These are phyloP conservation scores for Rhynchomys soricoides DNA, from an alignment of 2,113 vertebrate genomes.

Conservation along the genomic window DNA sequence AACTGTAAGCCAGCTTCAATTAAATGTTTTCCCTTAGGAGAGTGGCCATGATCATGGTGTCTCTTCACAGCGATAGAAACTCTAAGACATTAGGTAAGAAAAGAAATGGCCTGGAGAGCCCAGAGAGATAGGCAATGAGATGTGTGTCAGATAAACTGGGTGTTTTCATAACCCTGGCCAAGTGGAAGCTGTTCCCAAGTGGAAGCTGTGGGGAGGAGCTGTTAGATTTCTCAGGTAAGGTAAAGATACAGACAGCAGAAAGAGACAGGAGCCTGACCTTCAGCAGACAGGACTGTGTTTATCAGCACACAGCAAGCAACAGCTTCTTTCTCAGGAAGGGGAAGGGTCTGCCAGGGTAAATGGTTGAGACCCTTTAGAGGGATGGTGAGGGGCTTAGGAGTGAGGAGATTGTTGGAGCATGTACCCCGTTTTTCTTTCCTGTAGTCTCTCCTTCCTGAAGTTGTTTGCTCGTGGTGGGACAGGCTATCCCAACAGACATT, in stretches of 20 bases:
- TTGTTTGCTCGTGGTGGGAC: background rate
- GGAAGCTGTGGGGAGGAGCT: background rate
- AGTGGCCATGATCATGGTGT: background rate
- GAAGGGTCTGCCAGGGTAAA: background rate
- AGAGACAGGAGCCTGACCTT: background rate
- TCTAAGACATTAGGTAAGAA: background rate
- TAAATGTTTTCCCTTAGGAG: background rate
- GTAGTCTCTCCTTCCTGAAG: background rate
- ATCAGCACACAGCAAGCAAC: background rate
- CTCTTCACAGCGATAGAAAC: background rate
- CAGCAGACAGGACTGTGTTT: background rate
- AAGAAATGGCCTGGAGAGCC: background rate
- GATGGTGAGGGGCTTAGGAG: background rate
- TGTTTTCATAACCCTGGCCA: background rate
- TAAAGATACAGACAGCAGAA: background rate
- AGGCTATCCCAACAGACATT: background rate
- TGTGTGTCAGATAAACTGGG: background rate
- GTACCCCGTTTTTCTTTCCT: background rate
- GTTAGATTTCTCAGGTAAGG: background rate
- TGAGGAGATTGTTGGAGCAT: background rate
- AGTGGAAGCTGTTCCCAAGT: no score
- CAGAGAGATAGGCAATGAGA: background rate
- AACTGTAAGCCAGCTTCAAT: background rate
- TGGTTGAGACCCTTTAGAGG: background rate
- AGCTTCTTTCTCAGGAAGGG: background rate